Evolutionary conservation across 2,113 vertebrate genomes (phyloP).

Genomic region (Megalops atlanticus): DNA sequence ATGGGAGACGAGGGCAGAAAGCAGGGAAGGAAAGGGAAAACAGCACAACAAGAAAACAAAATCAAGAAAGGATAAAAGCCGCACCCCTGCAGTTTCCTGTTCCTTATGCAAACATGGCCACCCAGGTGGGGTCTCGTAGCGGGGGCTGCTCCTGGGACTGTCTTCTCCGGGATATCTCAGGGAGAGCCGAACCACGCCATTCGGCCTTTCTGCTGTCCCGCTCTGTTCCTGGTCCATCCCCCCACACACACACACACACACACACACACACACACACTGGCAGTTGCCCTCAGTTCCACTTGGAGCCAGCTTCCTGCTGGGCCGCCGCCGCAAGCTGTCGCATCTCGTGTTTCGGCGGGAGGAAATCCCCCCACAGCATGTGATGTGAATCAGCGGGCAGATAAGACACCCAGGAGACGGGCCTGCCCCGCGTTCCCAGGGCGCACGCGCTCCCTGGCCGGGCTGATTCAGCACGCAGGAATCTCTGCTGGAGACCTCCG

Average conservation of each 20-base stretch:
- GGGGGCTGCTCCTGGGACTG: neutral
- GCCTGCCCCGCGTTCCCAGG: neutral
- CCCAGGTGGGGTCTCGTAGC: slow-evolving; percentile 2
- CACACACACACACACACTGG: too few relatives aligned
- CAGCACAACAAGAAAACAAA: neutral
- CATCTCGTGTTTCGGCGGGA: neutral
- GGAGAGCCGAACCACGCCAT: neutral
- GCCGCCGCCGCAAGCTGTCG: neutral
- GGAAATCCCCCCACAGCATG: neutral
- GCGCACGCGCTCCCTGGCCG: neutral
- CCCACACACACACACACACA: too few relatives aligned
- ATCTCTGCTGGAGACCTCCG: neutral
- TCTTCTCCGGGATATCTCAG: neutral
- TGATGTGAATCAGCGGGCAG: neutral
- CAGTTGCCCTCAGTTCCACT: neutral
- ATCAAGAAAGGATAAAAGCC: neutral
- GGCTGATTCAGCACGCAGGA: neutral
- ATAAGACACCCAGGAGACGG: neutral
- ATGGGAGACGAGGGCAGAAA: neutral
- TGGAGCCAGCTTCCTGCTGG: slow-evolving; percentile 5
- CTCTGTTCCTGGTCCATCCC: neutral
- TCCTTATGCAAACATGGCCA: slow-evolving; percentile 8
- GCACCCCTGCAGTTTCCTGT: neutral
- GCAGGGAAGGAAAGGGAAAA: neutral
- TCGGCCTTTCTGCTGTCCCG: neutral